Evolutionary conservation across 1,140 invertebrate species (phyloP).

Genomic region (Drosophila insularis): DNA sequence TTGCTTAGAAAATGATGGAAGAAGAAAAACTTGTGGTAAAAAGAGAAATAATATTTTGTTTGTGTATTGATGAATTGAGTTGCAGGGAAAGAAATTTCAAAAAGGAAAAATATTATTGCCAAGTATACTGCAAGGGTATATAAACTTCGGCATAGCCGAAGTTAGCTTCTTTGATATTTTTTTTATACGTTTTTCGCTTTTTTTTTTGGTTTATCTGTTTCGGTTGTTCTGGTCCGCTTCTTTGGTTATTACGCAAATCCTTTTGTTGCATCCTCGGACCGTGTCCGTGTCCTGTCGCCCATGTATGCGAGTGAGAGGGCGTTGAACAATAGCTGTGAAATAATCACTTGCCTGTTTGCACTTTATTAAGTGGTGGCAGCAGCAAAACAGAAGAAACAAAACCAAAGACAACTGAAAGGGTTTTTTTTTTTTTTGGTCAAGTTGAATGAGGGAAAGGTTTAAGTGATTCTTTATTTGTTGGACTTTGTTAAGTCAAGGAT

Average conservation of each 20-base stretch:
- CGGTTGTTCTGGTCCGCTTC: constrained; percentile 40
- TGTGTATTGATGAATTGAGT: too few relatives aligned
- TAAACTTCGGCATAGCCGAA: too few relatives aligned
- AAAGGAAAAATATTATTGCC: too few relatives aligned
- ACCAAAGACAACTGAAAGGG: background rate
- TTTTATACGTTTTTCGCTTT: background rate
- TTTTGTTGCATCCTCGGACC: constrained; percentile 39
- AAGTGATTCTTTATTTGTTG: background rate
- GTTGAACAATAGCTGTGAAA: constrained; percentile 76
- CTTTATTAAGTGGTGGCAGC: constrained; percentile 61
- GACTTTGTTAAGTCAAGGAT: background rate
- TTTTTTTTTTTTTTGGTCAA: constrained; percentile 6
- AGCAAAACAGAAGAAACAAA: background rate
- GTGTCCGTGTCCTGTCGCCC: constrained; percentile 17
- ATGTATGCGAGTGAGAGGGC: constrained; percentile 20
- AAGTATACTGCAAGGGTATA: too few relatives aligned
- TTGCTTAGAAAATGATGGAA: too few relatives aligned
- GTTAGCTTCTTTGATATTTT: too few relatives aligned
- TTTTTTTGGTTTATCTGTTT: constrained; percentile 24
- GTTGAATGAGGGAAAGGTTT: background rate
- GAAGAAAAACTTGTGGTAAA: too few relatives aligned
- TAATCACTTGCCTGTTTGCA: constrained; percentile 78
- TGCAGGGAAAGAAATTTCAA: too few relatives aligned
- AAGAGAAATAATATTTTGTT: too few relatives aligned
- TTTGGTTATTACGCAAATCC: constrained; percentile 72